These are phyloP conservation scores for Emberiza fucata DNA, from an alignment of 2,113 vertebrate species.

Conservation along the genomic window DNA sequence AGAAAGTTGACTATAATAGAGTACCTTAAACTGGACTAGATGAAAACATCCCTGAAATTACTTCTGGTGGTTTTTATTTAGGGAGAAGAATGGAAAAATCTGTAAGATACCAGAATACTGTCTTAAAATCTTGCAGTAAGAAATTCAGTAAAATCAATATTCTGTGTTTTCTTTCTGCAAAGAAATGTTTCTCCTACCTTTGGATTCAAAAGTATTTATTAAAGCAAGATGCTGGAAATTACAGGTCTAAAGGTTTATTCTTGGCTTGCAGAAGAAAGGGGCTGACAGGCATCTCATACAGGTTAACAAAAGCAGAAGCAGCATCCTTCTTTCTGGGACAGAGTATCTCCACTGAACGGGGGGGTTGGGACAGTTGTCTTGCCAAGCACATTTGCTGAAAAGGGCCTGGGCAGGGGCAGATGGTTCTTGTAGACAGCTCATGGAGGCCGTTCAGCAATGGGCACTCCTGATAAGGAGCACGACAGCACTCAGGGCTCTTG, in stretches of 20 bases:
- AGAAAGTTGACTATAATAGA: neutral
- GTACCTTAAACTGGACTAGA: neutral
- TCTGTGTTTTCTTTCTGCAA: neutral
- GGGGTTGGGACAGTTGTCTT: neutral
- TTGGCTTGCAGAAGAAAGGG: neutral
- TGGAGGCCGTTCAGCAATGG: rapidly evolving
- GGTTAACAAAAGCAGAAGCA: neutral
- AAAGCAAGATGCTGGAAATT: neutral
- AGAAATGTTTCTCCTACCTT: neutral
- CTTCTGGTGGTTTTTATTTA: neutral
- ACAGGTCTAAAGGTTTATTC: neutral
- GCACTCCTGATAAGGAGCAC: neutral
- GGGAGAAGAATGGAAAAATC: neutral
- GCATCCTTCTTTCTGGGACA: neutral
- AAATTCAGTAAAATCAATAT: neutral
- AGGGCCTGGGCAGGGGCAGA: neutral
- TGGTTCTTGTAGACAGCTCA: rapidly evolving
- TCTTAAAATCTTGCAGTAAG: neutral
- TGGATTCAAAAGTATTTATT: neutral
- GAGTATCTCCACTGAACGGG: neutral
- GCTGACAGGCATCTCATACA: neutral
- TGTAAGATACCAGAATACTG: neutral
- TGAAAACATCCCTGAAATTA: neutral
- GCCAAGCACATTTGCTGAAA: neutral
- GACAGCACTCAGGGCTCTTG: neutral